Conservation (phyloP, 2,113 vertebrate genomes). For the Peucedramus taeniatus region DNA sequence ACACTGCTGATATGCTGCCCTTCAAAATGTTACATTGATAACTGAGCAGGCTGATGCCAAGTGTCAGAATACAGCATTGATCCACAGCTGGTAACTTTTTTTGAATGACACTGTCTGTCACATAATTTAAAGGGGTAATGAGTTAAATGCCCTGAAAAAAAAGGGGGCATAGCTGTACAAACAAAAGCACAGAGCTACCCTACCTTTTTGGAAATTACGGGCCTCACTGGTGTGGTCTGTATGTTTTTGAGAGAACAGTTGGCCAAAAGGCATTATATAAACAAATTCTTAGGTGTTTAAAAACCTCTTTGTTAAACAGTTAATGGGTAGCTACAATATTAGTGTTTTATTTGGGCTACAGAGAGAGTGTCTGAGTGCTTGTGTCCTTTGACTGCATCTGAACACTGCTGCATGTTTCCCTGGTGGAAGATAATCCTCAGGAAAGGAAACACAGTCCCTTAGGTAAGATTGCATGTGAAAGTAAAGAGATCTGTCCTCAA, state of each 20-base stretch:
- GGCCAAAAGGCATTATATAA: neutral
- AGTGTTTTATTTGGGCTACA: neutral
- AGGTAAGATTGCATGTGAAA: neutral
- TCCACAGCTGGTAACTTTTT: neutral
- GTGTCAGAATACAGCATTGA: neutral
- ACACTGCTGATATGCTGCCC: neutral
- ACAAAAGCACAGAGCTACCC: neutral
- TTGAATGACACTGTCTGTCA: neutral
- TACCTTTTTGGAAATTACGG: neutral
- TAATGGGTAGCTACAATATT: neutral
- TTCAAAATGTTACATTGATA: neutral
- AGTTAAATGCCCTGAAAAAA: neutral
- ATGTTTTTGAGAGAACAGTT: neutral
- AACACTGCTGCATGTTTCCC: neutral
- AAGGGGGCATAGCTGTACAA: neutral
- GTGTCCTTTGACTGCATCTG: neutral
- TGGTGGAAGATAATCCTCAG: neutral
- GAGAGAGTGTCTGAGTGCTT: neutral
- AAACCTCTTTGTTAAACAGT: neutral
- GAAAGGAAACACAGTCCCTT: neutral
- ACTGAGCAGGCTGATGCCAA: neutral
- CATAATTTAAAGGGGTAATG: neutral
- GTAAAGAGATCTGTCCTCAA: neutral
- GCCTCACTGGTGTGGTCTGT: neutral
- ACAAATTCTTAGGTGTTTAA: neutral